phyloP scores from a whole-genome alignment of 2,113 vertebrate species.

The Lagopus muta region DNA sequence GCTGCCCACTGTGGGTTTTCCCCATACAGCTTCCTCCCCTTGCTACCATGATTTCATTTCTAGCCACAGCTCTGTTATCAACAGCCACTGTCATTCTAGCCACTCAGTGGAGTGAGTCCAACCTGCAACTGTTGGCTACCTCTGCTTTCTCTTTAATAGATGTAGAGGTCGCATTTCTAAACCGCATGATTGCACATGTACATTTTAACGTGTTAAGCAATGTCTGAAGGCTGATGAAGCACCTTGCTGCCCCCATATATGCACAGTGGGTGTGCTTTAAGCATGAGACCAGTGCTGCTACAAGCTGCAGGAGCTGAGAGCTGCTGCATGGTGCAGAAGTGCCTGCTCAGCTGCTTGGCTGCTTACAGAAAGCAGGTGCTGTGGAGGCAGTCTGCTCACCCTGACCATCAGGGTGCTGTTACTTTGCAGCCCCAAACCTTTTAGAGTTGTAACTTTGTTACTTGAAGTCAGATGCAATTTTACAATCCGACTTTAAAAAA shows the following conservation, averaged over 20 bases:
- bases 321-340: neutral
- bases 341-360: neutral
- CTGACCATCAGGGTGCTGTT: neutral
- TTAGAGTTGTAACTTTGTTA: neutral
- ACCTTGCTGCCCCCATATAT: neutral
- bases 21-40: neutral
- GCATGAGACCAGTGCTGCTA: neutral
- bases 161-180: neutral
- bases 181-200: rapidly evolving
- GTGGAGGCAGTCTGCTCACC: neutral
- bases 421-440: neutral
- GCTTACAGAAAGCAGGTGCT: neutral
- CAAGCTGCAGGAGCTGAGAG: neutral
- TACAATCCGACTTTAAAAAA: neutral
- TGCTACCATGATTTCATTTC: neutral
- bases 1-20: neutral
- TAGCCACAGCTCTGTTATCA: neutral
- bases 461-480: neutral
- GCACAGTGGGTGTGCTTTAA: neutral
- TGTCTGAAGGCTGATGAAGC: neutral
- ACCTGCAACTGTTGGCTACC: neutral
- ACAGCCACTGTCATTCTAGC: neutral
- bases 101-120: neutral
- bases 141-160: neutral
- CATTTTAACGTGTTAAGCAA: neutral